Base-by-base conservation (phyloP, 2,113 vertebrate species). In the Zapus hudsonius region DNA sequence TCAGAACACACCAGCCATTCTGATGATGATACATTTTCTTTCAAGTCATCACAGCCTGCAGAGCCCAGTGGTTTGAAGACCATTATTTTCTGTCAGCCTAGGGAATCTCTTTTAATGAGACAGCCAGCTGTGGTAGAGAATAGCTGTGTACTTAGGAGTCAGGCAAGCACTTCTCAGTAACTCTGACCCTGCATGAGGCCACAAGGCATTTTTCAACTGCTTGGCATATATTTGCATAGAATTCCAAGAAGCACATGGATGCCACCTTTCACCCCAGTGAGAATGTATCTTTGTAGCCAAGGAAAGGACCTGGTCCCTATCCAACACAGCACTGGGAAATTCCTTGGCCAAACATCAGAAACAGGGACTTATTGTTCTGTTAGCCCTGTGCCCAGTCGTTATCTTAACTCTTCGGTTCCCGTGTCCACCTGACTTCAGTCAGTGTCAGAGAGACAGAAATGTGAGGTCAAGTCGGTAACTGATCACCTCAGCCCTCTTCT, bases 381-480 rank as follows among this genome's bases (percentile, higher is more conserved):
- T 36, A n/a, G 70, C 52, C 27, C 57, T 84, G 84, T 55, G 84
- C 55, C 59, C 74, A 72, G 75, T 52, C 52, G 44, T 96, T 94
- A 93, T 92, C 91, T 87, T 89, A 92, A 95, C 80, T 94, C 95
- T 87, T 88, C 66, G 29, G 52, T 86, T 94, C 89, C 95, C 95
- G 86, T 25, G 81, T 57, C 55, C 47, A 23, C 80, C 89, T 90
- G 89, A 90, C 61, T 27, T 57, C 59, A 38, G 2, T 11, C 59
- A 2, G 33, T 78, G 47, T 69, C 42, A 83, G 29, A 44, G 47
- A 73, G 47, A 73, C 5, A 15, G 72, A 1, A 66, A 38, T 55
- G 9, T 47, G 25, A 59, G 36, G 75, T 55, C 57, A 7, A 15
- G 52, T 59, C 42, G 79, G 0, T 16, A 80, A 33, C 11, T 67